Evolutionary conservation across 2,113 vertebrate species (phyloP), one percentile per base, ranked within the genome.

Genomic region (Dasyprocta punctata): DNA sequence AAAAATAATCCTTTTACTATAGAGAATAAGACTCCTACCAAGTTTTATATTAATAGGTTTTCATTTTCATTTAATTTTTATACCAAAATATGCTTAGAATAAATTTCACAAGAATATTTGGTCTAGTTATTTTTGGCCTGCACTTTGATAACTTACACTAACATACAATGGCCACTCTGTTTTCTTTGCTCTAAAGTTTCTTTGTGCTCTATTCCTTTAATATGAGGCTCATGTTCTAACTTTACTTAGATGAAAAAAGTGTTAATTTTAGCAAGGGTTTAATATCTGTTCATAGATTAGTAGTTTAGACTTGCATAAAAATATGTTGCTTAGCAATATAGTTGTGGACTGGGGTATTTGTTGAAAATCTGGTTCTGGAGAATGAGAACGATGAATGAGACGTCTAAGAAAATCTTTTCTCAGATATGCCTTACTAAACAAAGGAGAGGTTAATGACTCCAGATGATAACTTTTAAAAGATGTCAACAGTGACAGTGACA

Each of bases 101-200:
- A 96, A 86, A 96, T 95, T 96, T 97, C 90, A 92, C 69, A 92
- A 65, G 88, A 91, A 78, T 97, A 96, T 92, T 95, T 85, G 67
- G 61, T 94, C 71, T 80, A 80, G 96, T 96, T 97, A 89, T 96
- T 97, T 95, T 95, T 97, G 97, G 95, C 90, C 90, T 86, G 88
- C 28, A 38, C 67, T 95, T 67, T 2, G 58, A 93, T 86, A 88
- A 97, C 54, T 92, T 95, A 77, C 1, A 67, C 90, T 67, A 81
- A 92, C 69, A 88, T 54, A 98, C 94, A 98, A 97, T 96, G 86
- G 75, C 69, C 30, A 90, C 95, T 96, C 82, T 97, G 92, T 97
- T 97, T 97, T 82, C 92, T 97, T 97, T 92, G 83, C 85, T 97
- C 87, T 96, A 47, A 95, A 85, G 95, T 96, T 95, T 95, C 97